These are phyloP conservation scores for Helleia helle DNA, from an alignment of 2,888 invertebrate species.

Conservation along the genomic window DNA sequence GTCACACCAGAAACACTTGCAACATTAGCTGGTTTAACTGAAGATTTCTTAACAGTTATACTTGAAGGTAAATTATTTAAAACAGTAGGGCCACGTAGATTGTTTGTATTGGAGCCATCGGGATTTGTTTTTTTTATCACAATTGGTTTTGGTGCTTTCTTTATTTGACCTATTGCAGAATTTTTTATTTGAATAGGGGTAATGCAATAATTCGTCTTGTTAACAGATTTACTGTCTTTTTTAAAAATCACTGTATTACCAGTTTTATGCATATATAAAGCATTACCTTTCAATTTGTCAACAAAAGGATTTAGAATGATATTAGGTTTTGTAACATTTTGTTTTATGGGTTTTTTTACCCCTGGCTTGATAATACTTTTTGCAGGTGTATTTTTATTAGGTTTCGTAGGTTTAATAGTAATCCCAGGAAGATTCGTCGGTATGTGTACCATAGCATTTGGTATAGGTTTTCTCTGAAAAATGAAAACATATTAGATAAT, in stretches of 20 bases:
- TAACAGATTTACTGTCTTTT: neutral
- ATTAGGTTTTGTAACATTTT: slow-evolving; percentile 1
- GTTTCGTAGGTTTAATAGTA: slow-evolving; percentile 38
- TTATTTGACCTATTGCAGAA: neutral
- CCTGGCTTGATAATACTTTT: slow-evolving; percentile 7
- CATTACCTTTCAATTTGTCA: neutral
- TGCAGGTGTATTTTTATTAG: neutral
- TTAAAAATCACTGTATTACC: neutral
- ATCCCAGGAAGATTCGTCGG: slow-evolving; percentile 40
- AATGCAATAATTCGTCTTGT: slow-evolving; percentile 14
- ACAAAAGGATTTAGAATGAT: slow-evolving; percentile 1
- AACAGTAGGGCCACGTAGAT: neutral
- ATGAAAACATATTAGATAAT: slow-evolving; percentile 6
- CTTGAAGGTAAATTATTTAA: slow-evolving; percentile 9
- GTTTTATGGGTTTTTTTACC: neutral
- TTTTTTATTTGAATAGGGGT: slow-evolving; percentile 24
- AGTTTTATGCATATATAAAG: neutral
- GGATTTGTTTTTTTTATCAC: slow-evolving; percentile 39
- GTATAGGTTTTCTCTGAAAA: slow-evolving; percentile 44
- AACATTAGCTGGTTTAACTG: neutral
- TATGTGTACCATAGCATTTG: slow-evolving; percentile 60
- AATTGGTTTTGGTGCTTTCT: slow-evolving; percentile 16
- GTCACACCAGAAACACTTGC: neutral
- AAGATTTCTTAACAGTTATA: slow-evolving; percentile 7
- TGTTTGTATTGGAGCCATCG: slow-evolving; percentile 24